Evolutionary conservation across 2,888 invertebrate species (phyloP).

Genomic region (Lymantria monacha): DNA sequence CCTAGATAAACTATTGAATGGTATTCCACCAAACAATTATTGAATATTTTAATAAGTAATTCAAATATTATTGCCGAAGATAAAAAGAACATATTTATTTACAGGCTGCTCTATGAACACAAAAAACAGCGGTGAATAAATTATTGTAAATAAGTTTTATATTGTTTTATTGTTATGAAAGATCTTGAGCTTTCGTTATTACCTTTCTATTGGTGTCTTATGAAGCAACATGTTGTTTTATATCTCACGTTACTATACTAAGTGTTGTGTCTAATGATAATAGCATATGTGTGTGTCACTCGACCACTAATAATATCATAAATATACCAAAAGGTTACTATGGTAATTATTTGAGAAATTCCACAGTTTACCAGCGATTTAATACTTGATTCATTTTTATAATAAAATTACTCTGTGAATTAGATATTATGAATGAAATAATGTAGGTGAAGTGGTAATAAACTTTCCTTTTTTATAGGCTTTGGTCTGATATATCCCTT

Average conservation of each 20-base stretch:
- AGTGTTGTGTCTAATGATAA: slow-evolving; percentile 48
- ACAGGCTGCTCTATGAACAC: too few species aligned
- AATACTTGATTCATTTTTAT: background rate
- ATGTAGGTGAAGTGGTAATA: too few species aligned
- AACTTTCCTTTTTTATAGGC: too few species aligned
- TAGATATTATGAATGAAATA: too few species aligned
- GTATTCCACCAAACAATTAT: too few species aligned
- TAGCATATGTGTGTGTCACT: slow-evolving; percentile 32
- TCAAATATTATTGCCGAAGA: too few species aligned
- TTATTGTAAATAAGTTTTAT: slow-evolving; percentile 74
- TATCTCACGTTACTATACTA: slow-evolving; percentile 41
- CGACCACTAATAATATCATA: slow-evolving; percentile 37
- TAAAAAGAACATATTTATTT: too few species aligned
- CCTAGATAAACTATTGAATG: too few species aligned
- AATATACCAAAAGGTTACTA: slow-evolving; percentile 25
- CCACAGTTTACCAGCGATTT: background rate
- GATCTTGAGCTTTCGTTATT: slow-evolving; percentile 62
- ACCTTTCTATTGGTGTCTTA: slow-evolving; percentile 48
- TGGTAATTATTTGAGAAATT: slow-evolving; percentile 31
- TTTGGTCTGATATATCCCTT: too few species aligned
- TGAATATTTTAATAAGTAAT: too few species aligned
- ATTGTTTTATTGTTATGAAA: slow-evolving; percentile 76
- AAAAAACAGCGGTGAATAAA: slow-evolving; percentile 52
- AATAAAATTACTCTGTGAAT: background rate
- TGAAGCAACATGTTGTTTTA: slow-evolving; percentile 53